Percentiles rank a stretch among this genome's conserved stretches.
Evolutionary conservation across 1,140 invertebrate genomes (phyloP).

Genomic region (Aphaenogaster ashmeadi): DNA sequence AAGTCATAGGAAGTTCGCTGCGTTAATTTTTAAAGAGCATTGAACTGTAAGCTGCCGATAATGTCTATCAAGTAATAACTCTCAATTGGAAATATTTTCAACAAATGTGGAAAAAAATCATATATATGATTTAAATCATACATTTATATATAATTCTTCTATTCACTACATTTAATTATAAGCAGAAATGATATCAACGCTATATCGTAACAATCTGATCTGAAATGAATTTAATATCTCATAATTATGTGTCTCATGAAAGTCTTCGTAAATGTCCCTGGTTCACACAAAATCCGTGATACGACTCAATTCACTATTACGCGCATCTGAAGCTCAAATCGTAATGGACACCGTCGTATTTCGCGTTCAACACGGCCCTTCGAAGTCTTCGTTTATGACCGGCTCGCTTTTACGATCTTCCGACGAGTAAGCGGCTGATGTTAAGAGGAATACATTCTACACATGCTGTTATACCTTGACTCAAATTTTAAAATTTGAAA

Average conservation of each 20-base stretch:
- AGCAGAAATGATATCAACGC: background rate
- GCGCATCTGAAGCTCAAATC: conserved; percentile 11
- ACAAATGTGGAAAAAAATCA: background rate
- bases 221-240: conserved; percentile 4
- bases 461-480: background rate
- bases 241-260: background rate
- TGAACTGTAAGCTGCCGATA: conserved; percentile 26
- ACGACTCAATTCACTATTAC: background rate
- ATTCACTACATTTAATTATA: background rate
- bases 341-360: conserved; percentile 1
- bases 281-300: background rate
- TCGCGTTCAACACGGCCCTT: conserved; percentile 10
- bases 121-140: background rate
- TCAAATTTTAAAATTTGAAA: background rate
- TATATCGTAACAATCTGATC: background rate
- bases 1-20: conserved; percentile 16
- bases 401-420: conserved; percentile 9
- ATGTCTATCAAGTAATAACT: background rate
- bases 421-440: background rate
- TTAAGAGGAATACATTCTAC: background rate
- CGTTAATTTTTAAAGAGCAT: conserved; percentile 35
- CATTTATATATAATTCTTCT: background rate
- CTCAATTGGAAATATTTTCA: conserved; percentile 32
- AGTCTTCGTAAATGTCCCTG: conserved; percentile 4
- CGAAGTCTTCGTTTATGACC: conserved; percentile 3